Base-by-base conservation (phyloP, 2,113 vertebrate species). In the Carlito syrichta region DNA sequence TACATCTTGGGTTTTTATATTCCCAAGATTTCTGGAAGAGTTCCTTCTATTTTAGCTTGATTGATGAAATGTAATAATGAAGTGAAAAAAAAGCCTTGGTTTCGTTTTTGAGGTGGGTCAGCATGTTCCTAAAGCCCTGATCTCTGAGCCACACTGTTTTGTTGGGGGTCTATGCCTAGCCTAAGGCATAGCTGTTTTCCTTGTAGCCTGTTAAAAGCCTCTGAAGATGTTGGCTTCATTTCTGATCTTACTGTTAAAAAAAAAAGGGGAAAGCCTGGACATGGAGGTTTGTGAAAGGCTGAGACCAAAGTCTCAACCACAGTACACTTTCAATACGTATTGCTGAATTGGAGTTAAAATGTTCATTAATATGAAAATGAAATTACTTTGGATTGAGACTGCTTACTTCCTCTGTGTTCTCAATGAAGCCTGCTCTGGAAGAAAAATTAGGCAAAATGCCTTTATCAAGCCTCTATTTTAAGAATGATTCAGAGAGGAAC, bases 391-490 rank as follows among this genome's bases (percentile, higher is more conserved):
- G 10, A 48, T 73, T 79, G 62, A 86, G 40, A 58, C 20, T 92
- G 30, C 50, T 35, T n/a, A 22, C 58, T 83, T 60, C 82, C 16
- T 79, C 43, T 89, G 25, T 92, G 58, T 68, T 76, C 68, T 96
- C 78, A 62, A 1, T 87, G 66, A 77, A 91, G 19, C 78, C 32
- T 77, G 40, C 52, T 4, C 1, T 66, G 45, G 81, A 63, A 91
- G 95, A 58, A 93, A 91, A 94, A 63, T 68, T 43, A 93, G 79
- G 43, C 89, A 52, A 77, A 63, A 73, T 96, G 35, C 71, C 77
- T 85, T 35, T 73, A 11, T 63, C 85, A 85, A 91, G 68, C 38
- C 74, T 95, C 94, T 96, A 43, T 95, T 96, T 97, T 96, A 81
- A 91, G 68, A 85, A 43, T 68, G 92, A 96, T 91, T 96, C 91